These are phyloP conservation scores for Melinopterus prodromus DNA, from an alignment of 2,888 invertebrate species.

Conservation along the genomic window DNA sequence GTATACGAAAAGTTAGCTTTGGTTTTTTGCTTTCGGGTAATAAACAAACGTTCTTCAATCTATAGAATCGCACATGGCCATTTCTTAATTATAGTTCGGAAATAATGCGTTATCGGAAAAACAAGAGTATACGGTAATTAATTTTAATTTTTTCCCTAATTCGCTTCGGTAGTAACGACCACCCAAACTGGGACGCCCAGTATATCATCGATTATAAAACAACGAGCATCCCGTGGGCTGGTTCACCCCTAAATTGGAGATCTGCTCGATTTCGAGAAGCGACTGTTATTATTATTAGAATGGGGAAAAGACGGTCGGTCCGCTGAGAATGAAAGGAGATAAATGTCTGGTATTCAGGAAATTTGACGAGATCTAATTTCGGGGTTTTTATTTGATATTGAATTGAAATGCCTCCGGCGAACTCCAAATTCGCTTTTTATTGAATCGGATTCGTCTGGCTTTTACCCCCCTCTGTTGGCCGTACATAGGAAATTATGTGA, in stretches of 20 bases:
- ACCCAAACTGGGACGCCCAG: too few species aligned
- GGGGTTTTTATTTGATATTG: constrained; percentile 4
- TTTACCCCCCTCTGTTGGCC: not conserved
- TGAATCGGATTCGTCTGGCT: not conserved
- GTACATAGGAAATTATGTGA: not conserved
- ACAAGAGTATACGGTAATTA: too few species aligned
- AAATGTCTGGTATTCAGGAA: not conserved
- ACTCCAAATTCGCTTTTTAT: not conserved
- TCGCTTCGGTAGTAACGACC: too few species aligned
- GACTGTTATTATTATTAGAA: not conserved
- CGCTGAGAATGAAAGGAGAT: not conserved
- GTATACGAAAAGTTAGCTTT: too few species aligned
- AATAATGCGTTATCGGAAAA: too few species aligned
- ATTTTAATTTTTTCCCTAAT: too few species aligned
- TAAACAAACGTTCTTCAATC: too few species aligned
- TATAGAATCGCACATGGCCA: too few species aligned
- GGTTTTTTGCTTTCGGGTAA: too few species aligned
- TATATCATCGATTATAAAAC: too few species aligned
- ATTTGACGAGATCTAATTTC: constrained; percentile 4
- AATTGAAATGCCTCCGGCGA: not conserved
- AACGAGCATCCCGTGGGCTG: not conserved
- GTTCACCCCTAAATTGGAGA: not conserved
- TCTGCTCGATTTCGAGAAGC: not conserved
- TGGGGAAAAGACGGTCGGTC: not conserved
- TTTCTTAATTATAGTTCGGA: too few species aligned